Conservation (phyloP, 2,888 invertebrate species). For the Lottia scabra region DNA sequence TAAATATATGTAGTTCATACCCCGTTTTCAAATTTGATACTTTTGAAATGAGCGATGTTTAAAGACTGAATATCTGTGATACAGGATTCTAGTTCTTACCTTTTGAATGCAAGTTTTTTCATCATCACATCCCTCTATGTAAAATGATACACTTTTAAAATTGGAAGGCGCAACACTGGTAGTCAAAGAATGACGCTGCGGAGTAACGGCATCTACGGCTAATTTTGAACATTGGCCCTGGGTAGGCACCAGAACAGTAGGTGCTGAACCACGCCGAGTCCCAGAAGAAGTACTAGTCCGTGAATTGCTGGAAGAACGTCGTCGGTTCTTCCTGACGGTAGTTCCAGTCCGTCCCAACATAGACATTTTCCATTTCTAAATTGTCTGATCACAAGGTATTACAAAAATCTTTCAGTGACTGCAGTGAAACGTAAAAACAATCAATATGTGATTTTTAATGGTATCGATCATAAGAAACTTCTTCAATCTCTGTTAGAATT, state of each 20-base stretch:
- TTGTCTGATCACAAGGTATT: no score
- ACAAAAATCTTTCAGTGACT: no score
- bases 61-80: no score
- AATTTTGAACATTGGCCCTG: not conserved
- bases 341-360: conserved; percentile 22
- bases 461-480: no score
- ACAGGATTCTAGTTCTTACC: no score
- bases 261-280: conserved; percentile 19
- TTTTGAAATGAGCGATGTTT: no score
- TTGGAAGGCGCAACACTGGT: conserved; percentile 6
- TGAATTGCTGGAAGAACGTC: conserved; percentile 19
- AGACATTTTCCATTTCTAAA: not conserved
- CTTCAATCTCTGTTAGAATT: no score
- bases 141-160: conserved; percentile 18
- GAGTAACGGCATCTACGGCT: not conserved
- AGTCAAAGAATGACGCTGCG: not conserved
- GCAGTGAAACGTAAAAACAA: no score
- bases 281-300: not conserved
- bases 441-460: no score
- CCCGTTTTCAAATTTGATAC: no score
- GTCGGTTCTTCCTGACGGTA: conserved; percentile 17
- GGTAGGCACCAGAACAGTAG: conserved; percentile 8
- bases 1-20: no score
- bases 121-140: conserved; percentile 2
- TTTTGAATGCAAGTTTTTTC: no score